Evolutionary conservation across 2,888 invertebrate species (phyloP), one percentile per base, ranked within the genome.

Genomic region (Trissolcus brochymenae): DNA sequence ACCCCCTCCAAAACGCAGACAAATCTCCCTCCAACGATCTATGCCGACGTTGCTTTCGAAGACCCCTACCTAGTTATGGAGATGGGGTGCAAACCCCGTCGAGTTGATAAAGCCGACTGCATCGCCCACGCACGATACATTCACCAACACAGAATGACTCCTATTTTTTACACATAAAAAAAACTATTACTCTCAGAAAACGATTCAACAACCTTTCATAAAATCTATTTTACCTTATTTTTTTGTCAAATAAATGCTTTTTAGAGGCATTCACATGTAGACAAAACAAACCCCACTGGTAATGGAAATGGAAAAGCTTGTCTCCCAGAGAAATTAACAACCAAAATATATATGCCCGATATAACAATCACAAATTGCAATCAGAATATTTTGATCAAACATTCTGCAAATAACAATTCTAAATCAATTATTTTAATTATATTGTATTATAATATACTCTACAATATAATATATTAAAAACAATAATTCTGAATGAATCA

Each of bases 1-100:
- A 88, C 88, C 88, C 89, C 89, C 87, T 88, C 88, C 88, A 88
- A 54, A 61, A 78, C 54, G 67, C 81, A 82, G 83, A 84, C 85
- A 79, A 80, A 72, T 81, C 83, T 79, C 85, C 85, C 85, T 82
- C 84, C 82, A 80, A 70, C 68, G 65, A 67, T 64, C 60, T 66
- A 62, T 66, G 68, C 76, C 76, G 76, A 78, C 81, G 67, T 62
- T 79, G 80, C 82, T 81, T 83, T 81, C 79, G 68, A 73, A 80
- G 81, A 84, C 81, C 82, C 80, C 82, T 82, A 80, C 79, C 77
- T 76, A 80, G 79, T 74, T 78, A 81, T 80, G 81, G 80, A 77
- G 51, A 74, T 76, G 78, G 83, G 84, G 83, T 82, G 83, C 80
- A 82, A 84, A 82, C 80, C 82, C 82, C 77, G 82, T 79, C 82